Conservation (phyloP, 2,888 invertebrate species). For the Drosophila histrio region DNA sequence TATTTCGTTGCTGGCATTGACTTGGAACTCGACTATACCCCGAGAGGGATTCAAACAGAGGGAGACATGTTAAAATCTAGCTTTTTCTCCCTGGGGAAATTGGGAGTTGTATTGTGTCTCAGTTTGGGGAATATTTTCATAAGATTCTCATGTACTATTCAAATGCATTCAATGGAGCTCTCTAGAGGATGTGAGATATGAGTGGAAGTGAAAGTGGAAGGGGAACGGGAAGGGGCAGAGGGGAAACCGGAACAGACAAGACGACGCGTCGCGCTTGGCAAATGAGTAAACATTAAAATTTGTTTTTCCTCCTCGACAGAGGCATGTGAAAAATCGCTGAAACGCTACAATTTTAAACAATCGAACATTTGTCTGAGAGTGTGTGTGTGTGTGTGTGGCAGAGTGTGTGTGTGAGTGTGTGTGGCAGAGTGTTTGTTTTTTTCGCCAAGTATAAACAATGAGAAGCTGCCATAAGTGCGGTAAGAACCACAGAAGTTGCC, state of each 20-base stretch:
- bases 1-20: slow-evolving; percentile 46
- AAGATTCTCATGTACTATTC: slow-evolving; percentile 39
- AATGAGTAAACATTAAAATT: slow-evolving; percentile 56
- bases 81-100: slow-evolving; percentile 8
- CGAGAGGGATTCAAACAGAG: background rate
- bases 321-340: slow-evolving; percentile 64
- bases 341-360: slow-evolving; percentile 61
- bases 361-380: slow-evolving; percentile 53
- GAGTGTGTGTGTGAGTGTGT: slow-evolving; percentile 27
- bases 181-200: slow-evolving; percentile 2
- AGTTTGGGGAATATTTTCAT: slow-evolving; percentile 54
- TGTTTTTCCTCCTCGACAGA: slow-evolving; percentile 39
- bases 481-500: slow-evolving; percentile 62
- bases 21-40: background rate
- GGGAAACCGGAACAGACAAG: slow-evolving; percentile 27
- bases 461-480: slow-evolving; percentile 51
- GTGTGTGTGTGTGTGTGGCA: slow-evolving; percentile 20
- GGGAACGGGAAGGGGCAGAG: background rate
- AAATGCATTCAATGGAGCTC: slow-evolving; percentile 34
- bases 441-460: slow-evolving; percentile 69
- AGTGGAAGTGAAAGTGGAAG: background rate
- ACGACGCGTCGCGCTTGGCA: slow-evolving; percentile 42
- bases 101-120: slow-evolving; percentile 27
- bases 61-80: background rate
- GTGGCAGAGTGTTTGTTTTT: slow-evolving; percentile 53